Evolutionary conservation across 2,888 invertebrate species (phyloP).

Genomic region (Cheilosia variabilis): DNA sequence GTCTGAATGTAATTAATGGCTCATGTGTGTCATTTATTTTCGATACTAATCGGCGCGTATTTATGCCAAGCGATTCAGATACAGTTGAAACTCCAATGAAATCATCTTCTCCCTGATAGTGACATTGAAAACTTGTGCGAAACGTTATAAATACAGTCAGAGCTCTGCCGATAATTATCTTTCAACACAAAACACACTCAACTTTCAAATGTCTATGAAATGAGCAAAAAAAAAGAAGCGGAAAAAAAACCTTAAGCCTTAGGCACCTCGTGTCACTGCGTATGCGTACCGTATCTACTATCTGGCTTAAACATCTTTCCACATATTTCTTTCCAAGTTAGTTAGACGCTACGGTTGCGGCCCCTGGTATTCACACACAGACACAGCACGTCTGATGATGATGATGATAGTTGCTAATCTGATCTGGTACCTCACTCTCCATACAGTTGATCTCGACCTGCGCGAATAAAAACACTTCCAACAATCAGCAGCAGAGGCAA

Average conservation of each 20-base stretch:
- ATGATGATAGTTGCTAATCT: slow-evolving; percentile 71
- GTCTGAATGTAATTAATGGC: slow-evolving; percentile 27
- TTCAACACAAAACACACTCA: slow-evolving; percentile 44
- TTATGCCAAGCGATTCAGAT: background rate
- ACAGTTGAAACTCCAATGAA: background rate
- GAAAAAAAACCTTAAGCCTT: slow-evolving; percentile 37
- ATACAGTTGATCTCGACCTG: slow-evolving; percentile 68
- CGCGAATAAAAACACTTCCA: slow-evolving; percentile 57
- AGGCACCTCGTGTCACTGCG: slow-evolving; percentile 61
- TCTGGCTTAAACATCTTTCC: slow-evolving; percentile 70
- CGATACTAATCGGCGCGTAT: background rate
- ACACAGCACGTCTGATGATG: slow-evolving; percentile 50
- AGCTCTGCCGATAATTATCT: slow-evolving; percentile 65
- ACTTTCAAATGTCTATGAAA: slow-evolving; percentile 26
- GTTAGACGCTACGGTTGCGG: slow-evolving; percentile 66
- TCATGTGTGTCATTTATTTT: background rate
- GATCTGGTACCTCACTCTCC: slow-evolving; percentile 63
- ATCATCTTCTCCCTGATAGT: slow-evolving; percentile 23
- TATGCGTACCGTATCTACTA: slow-evolving; percentile 67
- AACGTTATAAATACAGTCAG: slow-evolving; percentile 61
- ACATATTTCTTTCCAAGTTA: slow-evolving; percentile 67
- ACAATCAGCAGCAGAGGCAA: slow-evolving; percentile 31
- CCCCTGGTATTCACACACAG: slow-evolving; percentile 33
- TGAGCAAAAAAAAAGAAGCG: background rate
- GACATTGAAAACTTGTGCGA: slow-evolving; percentile 71